Evolutionary conservation across 1,140 invertebrate species (phyloP).

Genomic region (Chironomus striatipennis): DNA sequence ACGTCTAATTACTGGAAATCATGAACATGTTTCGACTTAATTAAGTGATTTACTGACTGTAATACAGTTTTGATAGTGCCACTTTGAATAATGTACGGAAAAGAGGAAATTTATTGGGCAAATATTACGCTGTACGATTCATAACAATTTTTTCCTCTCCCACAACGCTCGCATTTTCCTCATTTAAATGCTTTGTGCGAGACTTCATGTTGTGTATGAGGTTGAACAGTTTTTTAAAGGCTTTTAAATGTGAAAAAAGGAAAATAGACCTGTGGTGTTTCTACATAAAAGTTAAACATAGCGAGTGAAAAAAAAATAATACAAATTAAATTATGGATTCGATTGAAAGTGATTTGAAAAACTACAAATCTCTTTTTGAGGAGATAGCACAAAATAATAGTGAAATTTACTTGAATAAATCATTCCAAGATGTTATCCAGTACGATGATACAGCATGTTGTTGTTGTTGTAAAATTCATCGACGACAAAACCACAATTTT

Average conservation of each 20-base stretch:
- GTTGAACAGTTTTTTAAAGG: no score
- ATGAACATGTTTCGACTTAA: neutral
- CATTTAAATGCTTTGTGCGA: no score
- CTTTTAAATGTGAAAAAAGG: no score
- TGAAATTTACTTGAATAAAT: neutral
- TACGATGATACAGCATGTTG: neutral
- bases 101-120: no score
- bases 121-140: no score
- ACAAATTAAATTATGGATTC: neutral
- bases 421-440: neutral
- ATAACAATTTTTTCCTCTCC: no score
- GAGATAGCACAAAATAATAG: conserved; percentile 16
- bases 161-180: no score
- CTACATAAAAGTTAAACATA: no score
- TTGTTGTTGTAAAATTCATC: conserved; percentile 15
- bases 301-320: no score
- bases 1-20: neutral
- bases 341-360: neutral
- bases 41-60: conserved; percentile 7
- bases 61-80: neutral
- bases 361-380: neutral
- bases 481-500: neutral
- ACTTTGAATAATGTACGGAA: neutral
- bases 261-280: no score
- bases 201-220: no score